Evolutionary conservation across 2,113 vertebrate species (phyloP), one percentile per base, ranked within the genome.

Genomic region (Albula goreensis): DNA sequence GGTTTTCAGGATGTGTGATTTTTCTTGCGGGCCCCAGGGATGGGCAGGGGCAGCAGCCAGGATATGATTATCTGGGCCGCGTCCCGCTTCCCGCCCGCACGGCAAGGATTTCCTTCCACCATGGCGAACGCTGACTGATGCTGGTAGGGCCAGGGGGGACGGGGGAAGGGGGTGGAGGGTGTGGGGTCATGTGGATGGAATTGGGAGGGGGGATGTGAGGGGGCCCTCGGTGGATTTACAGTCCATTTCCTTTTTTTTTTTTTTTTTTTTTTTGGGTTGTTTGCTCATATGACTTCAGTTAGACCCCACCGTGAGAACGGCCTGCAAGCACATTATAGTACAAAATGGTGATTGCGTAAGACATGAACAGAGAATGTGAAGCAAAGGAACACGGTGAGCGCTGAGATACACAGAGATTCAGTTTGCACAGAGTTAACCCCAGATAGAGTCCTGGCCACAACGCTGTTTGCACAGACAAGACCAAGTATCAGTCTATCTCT

Each of bases 31-130:
- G 17, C 66, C 66, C 66, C 66, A 5, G 66, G n/a, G 66, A 25
- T 13, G 66, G 66, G 66, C n/a, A 19, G 66, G 53, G 66, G 66
- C 84, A 80, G 78, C 52, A 51, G n/a, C 56, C 84, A 85, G 84
- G 84, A 85, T 85, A 48, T 66, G 53, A 80, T 80, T 85, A 60
- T 85, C 77, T 50, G 84, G 84, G 48, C 31, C 17, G n/a, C 56
- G 41, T 85, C 78, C 50, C 78, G 60, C 56, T 22, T 74, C n/a
- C 60, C 60, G 51, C 25, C 17, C 53, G 10, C 74, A 25, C 48
- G 51, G 56, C 0, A 78, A 85, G 84, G 84, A 85, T 81, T 85
- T 85, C 84, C 84, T 81, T 19, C 84, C 78, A 81, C 74, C 83
- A 70, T 19, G 70, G 41, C 0, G 50, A 50, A 79, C 17, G 41